Conservation (phyloP, 2,888 invertebrate genomes). For the Leptogaster cylindrica region DNA sequence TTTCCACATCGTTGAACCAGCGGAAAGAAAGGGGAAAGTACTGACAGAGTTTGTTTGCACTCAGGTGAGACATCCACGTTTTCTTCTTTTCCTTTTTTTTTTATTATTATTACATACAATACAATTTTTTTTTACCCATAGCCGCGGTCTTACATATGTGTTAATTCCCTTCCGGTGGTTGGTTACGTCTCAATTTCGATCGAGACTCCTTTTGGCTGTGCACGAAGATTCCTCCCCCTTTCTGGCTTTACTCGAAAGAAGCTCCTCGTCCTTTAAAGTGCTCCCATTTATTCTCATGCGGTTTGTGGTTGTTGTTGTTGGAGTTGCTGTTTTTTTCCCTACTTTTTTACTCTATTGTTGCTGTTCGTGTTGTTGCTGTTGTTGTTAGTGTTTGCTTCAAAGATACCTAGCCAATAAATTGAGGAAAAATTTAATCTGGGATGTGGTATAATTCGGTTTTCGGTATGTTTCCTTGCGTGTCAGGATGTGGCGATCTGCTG, state of each 20-base stretch:
- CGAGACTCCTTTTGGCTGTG: conserved; percentile 1
- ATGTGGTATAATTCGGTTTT: conserved; percentile 20
- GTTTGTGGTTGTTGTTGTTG: conserved; percentile 1
- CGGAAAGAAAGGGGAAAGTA: background rate
- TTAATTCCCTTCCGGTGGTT: conserved; percentile 22
- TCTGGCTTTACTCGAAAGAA: background rate
- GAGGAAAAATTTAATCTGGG: conserved; percentile 29
- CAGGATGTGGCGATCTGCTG: conserved; percentile 24
- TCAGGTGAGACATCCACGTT: conserved; percentile 2
- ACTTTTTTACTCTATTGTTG: too few relatives aligned
- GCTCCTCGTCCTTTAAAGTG: too few relatives aligned
- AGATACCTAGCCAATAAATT: background rate
- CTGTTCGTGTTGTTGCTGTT: too few relatives aligned
- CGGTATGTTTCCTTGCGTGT: conserved; percentile 12
- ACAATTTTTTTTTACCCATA: too few relatives aligned
- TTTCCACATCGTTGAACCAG: background rate
- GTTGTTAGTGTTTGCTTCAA: background rate
- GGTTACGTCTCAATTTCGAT: conserved; percentile 1
- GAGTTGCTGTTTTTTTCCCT: background rate
- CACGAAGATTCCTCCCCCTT: background rate
- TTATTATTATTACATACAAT: background rate
- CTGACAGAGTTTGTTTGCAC: background rate
- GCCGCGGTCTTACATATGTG: background rate
- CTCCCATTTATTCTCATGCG: conserved; percentile 13
- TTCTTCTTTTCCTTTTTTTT: too few relatives aligned